Evolutionary conservation across 2,888 invertebrate species (phyloP).

Genomic region (Dioctria rufipes): DNA sequence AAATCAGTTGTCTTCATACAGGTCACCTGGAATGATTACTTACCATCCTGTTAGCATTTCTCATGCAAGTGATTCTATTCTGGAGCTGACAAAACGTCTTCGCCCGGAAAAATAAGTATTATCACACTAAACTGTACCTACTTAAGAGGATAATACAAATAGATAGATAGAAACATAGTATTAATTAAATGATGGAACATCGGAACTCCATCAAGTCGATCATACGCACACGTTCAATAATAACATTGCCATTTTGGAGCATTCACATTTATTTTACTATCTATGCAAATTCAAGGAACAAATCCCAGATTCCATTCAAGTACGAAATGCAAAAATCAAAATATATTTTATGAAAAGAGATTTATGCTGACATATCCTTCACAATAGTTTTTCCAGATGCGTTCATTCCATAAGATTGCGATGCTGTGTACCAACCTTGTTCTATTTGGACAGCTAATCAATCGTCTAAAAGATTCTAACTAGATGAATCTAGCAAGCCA

Average conservation of each 20-base stretch:
- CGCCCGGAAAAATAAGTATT: neutral
- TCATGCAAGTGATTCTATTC: neutral
- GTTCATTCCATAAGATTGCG: constrained; percentile 7
- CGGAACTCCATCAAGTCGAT: neutral
- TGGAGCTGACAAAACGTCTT: neutral
- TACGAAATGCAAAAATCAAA: neutral
- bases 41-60: neutral
- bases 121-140: neutral
- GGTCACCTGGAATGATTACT: too few species aligned
- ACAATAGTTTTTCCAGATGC: constrained; percentile 2
- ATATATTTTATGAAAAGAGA: constrained; percentile 5
- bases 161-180: constrained; percentile 24
- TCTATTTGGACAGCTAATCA: constrained; percentile 2
- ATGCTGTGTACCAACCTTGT: neutral
- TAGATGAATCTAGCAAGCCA: neutral
- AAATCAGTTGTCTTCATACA: too few species aligned
- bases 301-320: too few species aligned
- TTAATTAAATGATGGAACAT: neutral
- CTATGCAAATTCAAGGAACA: too few species aligned
- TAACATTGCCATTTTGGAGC: too few species aligned
- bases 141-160: neutral
- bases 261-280: too few species aligned
- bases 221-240: neutral
- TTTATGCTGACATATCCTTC: constrained; percentile 30
- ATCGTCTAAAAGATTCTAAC: too few species aligned